Evolutionary conservation across 2,797 vertebrate genomes (phyloP).

Genomic region (Tokudaia muenninki): DNA sequence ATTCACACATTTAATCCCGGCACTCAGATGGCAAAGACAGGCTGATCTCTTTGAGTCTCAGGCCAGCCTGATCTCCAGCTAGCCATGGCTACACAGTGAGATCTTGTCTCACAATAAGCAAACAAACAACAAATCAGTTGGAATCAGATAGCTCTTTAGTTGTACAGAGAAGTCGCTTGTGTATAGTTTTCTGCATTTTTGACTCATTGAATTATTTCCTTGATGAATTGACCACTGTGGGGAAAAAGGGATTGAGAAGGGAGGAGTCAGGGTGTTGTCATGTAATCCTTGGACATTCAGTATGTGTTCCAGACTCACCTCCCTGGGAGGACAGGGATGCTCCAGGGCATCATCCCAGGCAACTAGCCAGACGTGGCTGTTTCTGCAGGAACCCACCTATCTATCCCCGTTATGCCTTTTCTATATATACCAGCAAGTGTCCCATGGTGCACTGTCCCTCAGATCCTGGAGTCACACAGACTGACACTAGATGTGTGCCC

Average conservation of each 20-base stretch:
- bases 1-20: background rate
- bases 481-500: background rate
- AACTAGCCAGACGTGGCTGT: background rate
- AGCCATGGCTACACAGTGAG: too few relatives aligned
- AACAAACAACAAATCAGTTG: background rate
- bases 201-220: slow-evolving; percentile 3
- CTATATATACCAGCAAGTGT: fast-evolving
- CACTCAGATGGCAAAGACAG: background rate
- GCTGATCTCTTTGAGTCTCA: background rate
- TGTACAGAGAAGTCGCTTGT: too few relatives aligned
- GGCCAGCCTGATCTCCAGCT: background rate
- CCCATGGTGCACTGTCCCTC: background rate
- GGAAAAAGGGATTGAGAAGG: background rate
- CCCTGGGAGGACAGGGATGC: background rate
- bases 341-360: fast-evolving
- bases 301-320: background rate
- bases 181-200: background rate
- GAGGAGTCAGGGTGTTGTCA: background rate
- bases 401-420: background rate
- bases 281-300: background rate
- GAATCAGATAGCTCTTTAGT: background rate
- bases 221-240: background rate
- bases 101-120: background rate
- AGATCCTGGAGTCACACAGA: background rate
- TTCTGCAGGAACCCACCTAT: background rate